Conservation (phyloP, 2,888 invertebrate species). For the Crossocerus cetratus region DNA sequence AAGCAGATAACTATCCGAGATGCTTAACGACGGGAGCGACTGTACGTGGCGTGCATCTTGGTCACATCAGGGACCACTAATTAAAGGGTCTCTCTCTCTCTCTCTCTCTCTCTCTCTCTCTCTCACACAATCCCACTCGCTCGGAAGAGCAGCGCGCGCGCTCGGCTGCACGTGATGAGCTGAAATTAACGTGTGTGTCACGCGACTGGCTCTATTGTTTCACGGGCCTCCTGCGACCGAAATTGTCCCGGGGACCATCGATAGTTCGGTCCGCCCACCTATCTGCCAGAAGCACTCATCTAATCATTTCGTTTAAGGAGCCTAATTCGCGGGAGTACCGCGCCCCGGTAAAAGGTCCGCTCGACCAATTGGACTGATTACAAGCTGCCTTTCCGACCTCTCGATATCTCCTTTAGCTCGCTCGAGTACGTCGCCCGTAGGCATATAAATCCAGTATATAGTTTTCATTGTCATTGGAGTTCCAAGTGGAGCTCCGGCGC, state of each 20-base stretch:
- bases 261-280: not conserved
- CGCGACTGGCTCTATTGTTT: conserved; percentile 37
- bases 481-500: too few relatives aligned
- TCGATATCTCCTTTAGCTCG: too few relatives aligned
- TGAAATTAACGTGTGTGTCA: conserved; percentile 29
- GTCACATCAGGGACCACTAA: conserved; percentile 35
- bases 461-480: too few relatives aligned
- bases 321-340: not conserved
- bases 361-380: not conserved
- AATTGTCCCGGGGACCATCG: conserved; percentile 4
- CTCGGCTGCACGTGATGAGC: conserved; percentile 35
- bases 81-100: conserved; percentile 25
- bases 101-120: not conserved
- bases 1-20: too few relatives aligned
- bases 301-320: not conserved
- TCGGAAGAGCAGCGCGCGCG: conserved; percentile 29
- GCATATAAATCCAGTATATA: too few relatives aligned
- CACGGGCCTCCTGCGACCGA: not conserved
- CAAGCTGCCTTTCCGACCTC: not conserved
- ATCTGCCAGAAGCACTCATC: not conserved
- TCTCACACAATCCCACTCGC: too few relatives aligned
- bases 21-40: not conserved
- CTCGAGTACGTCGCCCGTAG: too few relatives aligned
- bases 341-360: not conserved
- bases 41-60: conserved; percentile 28